These are phyloP conservation scores for Euura saliciscinereae DNA, from an alignment of 1,140 invertebrate genomes.

Conservation along the genomic window DNA sequence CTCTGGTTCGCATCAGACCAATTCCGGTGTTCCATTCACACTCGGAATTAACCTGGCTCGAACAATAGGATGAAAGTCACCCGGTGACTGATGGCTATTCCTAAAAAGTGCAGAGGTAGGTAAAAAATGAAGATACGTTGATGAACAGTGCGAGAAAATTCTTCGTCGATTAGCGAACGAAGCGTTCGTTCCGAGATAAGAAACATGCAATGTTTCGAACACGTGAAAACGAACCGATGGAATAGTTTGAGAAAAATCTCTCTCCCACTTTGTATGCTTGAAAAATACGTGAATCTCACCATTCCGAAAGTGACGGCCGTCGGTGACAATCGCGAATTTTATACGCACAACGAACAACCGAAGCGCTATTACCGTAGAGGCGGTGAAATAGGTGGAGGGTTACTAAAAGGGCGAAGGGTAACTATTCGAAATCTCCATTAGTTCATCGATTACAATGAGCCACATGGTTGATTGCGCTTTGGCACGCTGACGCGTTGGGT, in stretches of 20 bases:
- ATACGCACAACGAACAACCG: not conserved
- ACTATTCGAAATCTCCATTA: not conserved
- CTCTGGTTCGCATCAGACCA: not conserved
- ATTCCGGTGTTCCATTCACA: not conserved
- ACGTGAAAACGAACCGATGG: too few species aligned
- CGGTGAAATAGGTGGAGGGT: not conserved
- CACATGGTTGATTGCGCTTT: not conserved
- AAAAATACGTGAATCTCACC: not conserved
- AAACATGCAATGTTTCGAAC: not conserved
- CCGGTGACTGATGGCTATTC: constrained; percentile 10
- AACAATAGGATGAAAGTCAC: constrained; percentile 17
- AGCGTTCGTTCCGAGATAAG: constrained; percentile 7
- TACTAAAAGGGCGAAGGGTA: constrained; percentile 2
- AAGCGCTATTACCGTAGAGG: not conserved
- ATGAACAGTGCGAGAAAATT: constrained; percentile 6
- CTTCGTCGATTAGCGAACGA: constrained; percentile 6
- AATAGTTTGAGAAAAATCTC: too few species aligned
- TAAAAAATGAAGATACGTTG: constrained; percentile 6
- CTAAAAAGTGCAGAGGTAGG: not conserved
- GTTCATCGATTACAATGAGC: not conserved
- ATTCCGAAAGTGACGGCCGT: not conserved
- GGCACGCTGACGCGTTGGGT: not conserved
- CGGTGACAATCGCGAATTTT: not conserved
- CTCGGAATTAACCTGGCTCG: constrained; percentile 12
- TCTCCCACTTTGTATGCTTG: too few species aligned